These are phyloP conservation scores for Siphlonurus alternatus DNA, from an alignment of 2,888 invertebrate species.

Conservation along the genomic window DNA sequence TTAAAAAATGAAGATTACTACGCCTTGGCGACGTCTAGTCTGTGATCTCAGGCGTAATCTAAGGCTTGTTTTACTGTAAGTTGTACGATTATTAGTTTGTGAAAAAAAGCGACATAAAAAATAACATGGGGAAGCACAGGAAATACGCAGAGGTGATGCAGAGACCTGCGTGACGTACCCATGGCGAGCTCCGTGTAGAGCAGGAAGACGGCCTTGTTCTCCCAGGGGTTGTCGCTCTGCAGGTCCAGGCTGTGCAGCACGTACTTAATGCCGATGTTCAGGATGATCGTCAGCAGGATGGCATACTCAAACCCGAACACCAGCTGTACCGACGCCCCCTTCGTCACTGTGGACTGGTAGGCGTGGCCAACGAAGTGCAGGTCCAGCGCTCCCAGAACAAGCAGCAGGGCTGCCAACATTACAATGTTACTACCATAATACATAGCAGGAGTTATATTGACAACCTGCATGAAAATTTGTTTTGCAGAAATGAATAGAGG, in stretches of 20 bases:
- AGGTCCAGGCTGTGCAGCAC: slow-evolving; percentile 74
- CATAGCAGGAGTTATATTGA: not conserved
- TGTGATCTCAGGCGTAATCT: no score
- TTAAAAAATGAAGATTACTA: no score
- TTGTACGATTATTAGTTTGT: no score
- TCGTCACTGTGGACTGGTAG: slow-evolving; percentile 77
- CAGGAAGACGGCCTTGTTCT: slow-evolving; percentile 94
- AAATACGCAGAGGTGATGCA: no score
- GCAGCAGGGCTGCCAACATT: slow-evolving; percentile 39
- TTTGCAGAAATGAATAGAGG: no score
- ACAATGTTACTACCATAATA: not conserved
- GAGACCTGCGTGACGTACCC: no score
- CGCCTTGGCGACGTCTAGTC: no score
- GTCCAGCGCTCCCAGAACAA: slow-evolving; percentile 67
- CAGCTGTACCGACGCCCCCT: slow-evolving; percentile 93
- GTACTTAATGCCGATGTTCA: slow-evolving; percentile 88
- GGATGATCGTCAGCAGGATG: slow-evolving; percentile 80
- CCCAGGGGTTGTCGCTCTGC: slow-evolving; percentile 93
- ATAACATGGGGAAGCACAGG: no score
- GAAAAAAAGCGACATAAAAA: no score
- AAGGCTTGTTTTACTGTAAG: no score
- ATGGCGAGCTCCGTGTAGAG: slow-evolving; percentile 92
- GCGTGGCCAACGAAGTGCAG: slow-evolving; percentile 83
- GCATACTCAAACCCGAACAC: slow-evolving; percentile 99
- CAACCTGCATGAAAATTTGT: no score